Evolutionary conservation across 1,140 invertebrate species (phyloP).

Genomic region (Onthophagus taurus): DNA sequence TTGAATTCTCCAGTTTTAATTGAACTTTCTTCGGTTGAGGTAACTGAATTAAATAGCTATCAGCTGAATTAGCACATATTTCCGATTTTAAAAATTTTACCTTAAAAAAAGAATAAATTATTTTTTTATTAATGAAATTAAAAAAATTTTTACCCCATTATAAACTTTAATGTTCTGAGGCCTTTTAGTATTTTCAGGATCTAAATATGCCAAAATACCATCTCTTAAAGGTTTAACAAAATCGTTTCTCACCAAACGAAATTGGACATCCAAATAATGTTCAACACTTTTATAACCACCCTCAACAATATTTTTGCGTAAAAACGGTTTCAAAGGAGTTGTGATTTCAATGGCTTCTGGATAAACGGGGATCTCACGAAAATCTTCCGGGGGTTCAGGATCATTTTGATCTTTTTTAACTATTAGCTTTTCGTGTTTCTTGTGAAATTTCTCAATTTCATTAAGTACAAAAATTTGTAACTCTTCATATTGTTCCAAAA

Average conservation of each 20-base stretch:
- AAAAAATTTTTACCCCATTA: slow-evolving; percentile 3
- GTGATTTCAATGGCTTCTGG: slow-evolving; percentile 37
- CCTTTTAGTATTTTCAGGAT: not conserved
- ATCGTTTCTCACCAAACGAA: slow-evolving; percentile 66
- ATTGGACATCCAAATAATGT: slow-evolving; percentile 72
- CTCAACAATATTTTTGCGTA: slow-evolving; percentile 49
- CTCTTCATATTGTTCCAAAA: slow-evolving; percentile 26
- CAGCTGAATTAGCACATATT: not conserved
- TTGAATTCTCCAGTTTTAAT: slow-evolving; percentile 35
- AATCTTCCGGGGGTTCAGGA: slow-evolving; percentile 37
- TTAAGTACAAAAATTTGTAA: slow-evolving; percentile 31
- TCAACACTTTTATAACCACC: slow-evolving; percentile 52
- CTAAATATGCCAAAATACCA: slow-evolving; percentile 39
- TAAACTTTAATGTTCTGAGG: slow-evolving; percentile 3
- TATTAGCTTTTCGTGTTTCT: slow-evolving; percentile 18
- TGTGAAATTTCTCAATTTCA: slow-evolving; percentile 26
- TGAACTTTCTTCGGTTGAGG: not conserved
- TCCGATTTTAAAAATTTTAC: not conserved
- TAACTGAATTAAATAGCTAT: not conserved
- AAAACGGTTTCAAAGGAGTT: slow-evolving; percentile 32
- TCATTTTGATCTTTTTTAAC: slow-evolving; percentile 19
- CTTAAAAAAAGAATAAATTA: not conserved
- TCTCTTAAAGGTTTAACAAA: slow-evolving; percentile 50
- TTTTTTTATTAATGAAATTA: too few species aligned
- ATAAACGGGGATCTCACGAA: slow-evolving; percentile 39